Conservation (phyloP, 1,140 invertebrate species). For the Zaprionus tsacasi region DNA sequence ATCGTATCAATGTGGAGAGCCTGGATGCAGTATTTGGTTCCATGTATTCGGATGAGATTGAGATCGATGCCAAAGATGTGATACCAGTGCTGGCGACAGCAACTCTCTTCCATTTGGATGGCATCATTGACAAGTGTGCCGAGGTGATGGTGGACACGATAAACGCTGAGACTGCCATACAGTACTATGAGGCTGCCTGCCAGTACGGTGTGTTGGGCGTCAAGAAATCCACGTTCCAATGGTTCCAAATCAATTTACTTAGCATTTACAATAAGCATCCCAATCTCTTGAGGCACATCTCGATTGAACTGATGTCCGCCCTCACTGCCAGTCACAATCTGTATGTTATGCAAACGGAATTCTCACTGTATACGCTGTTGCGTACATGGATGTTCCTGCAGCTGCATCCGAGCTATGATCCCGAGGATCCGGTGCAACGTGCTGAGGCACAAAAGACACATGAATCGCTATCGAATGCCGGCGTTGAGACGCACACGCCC, state of each 20-base stretch:
- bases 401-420: slow-evolving; percentile 77
- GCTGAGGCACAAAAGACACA: slow-evolving; percentile 58
- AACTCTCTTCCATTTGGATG: slow-evolving; percentile 91
- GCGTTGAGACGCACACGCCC: slow-evolving; percentile 68
- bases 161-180: slow-evolving; percentile 88
- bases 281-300: slow-evolving; percentile 86
- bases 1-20: slow-evolving; percentile 89
- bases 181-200: slow-evolving; percentile 89
- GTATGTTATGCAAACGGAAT: slow-evolving; percentile 92
- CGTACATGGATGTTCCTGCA: slow-evolving; percentile 88
- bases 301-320: slow-evolving; percentile 88
- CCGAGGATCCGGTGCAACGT: slow-evolving; percentile 65
- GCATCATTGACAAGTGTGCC: slow-evolving; percentile 90
- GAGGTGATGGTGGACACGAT: slow-evolving; percentile 92
- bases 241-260: slow-evolving; percentile 90
- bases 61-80: slow-evolving; percentile 89
- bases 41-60: slow-evolving; percentile 91
- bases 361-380: slow-evolving; percentile 90
- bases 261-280: slow-evolving; percentile 86
- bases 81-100: slow-evolving; percentile 90
- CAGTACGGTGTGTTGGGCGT: slow-evolving; percentile 89
- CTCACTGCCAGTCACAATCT: slow-evolving; percentile 88
- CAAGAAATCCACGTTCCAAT: slow-evolving; percentile 87
- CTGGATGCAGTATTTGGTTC: slow-evolving; percentile 91
- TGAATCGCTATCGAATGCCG: slow-evolving; percentile 58